Conservation (phyloP, 2,113 vertebrate species). For the Barnardius zonarius region DNA sequence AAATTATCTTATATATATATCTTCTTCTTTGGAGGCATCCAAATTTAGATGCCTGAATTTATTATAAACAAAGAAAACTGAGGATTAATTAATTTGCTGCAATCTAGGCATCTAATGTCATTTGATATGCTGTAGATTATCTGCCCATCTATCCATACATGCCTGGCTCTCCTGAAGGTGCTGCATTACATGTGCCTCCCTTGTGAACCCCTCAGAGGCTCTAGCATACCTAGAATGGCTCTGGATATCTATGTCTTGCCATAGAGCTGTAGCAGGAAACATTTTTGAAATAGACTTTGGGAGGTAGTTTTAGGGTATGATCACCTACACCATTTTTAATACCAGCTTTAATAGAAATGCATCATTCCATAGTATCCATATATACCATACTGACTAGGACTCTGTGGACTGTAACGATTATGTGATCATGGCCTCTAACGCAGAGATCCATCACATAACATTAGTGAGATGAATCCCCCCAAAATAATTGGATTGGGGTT, state of each 20-base stretch:
- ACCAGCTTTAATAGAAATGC: not conserved
- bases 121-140: not conserved
- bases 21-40: not conserved
- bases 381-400: not conserved
- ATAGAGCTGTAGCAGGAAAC: not conserved
- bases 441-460: fast-evolving
- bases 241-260: not conserved
- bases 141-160: not conserved
- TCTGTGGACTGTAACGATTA: not conserved
- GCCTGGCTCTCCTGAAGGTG: not conserved
- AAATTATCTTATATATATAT: not conserved
- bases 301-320: not conserved
- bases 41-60: not conserved
- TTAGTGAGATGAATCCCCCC: not conserved
- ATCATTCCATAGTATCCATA: not conserved
- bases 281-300: not conserved
- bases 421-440: not conserved
- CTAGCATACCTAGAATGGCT: not conserved
- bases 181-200: not conserved
- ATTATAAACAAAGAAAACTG: not conserved
- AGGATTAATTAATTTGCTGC: not conserved
- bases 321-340: not conserved
- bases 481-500: not conserved
- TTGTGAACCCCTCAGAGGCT: not conserved
- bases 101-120: not conserved